Evolutionary conservation across 64 coral and sea anemone species (phyloP).

Genomic region (Cladopsammia gracilis): DNA sequence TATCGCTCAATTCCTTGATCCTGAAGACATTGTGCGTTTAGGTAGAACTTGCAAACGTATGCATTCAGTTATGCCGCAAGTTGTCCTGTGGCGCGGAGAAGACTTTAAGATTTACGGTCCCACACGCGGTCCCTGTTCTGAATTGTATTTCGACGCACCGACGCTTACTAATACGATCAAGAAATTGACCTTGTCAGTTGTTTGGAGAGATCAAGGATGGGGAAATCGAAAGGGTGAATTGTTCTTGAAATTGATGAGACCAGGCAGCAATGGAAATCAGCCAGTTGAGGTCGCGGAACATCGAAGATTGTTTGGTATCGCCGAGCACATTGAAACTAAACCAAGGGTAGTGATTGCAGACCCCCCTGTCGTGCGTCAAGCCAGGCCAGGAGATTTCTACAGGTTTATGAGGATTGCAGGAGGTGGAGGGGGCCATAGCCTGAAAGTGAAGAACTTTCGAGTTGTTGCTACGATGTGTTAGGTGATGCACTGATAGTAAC

Average conservation of each 20-base stretch:
- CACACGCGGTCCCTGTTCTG: constrained; percentile 18
- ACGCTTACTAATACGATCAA: neutral
- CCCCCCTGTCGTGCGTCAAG: constrained; percentile 25
- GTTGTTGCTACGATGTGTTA: neutral
- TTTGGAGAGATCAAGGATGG: constrained; percentile 68
- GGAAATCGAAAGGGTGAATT: constrained; percentile 75
- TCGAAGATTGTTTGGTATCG: constrained; percentile 67
- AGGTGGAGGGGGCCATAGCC: constrained; percentile 70
- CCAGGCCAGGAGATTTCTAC: constrained; percentile 66
- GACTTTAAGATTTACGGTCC: constrained; percentile 57
- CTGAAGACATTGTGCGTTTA: constrained; percentile 63
- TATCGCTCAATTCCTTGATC: constrained; percentile 52
- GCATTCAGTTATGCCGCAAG: constrained; percentile 40
- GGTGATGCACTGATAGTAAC: neutral
- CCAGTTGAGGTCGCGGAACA: constrained; percentile 4
- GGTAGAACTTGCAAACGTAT: constrained; percentile 21
- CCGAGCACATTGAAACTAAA: constrained; percentile 32
- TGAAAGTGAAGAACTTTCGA: constrained; percentile 53
- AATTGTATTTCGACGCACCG: constrained; percentile 70
- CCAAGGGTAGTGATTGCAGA: neutral
- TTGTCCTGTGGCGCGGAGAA: constrained; percentile 1
- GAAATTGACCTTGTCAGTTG: constrained; percentile 35
- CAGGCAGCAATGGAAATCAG: neutral
- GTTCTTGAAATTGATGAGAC: constrained; percentile 60
- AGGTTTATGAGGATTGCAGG: constrained; percentile 76